These are phyloP conservation scores for Incurvaria masculella DNA, from an alignment of 2,888 invertebrate genomes.

Conservation along the genomic window DNA sequence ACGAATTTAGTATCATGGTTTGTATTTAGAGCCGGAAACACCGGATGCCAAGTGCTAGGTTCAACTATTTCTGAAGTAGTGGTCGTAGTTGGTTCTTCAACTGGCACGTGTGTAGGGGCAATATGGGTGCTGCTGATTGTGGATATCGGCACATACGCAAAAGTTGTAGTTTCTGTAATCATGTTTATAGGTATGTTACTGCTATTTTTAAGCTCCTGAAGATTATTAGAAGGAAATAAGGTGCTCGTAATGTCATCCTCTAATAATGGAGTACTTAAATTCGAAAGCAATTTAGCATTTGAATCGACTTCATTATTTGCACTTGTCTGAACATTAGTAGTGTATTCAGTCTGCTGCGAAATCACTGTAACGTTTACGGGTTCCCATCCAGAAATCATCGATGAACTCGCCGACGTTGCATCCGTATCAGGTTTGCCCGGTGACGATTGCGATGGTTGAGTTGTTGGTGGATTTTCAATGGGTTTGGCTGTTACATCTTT, in stretches of 20 bases:
- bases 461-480: background rate
- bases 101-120: constrained; percentile 6
- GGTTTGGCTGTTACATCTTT: background rate
- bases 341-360: constrained; percentile 30
- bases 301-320: constrained; percentile 49
- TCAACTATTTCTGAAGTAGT: background rate
- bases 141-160: constrained; percentile 33
- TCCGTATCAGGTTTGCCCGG: background rate
- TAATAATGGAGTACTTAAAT: constrained; percentile 45
- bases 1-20: constrained; percentile 21
- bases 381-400: background rate
- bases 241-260: too few species aligned
- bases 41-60: constrained; percentile 29
- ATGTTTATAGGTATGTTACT: too few species aligned
- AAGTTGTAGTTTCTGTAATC: constrained; percentile 37
- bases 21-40: constrained; percentile 31
- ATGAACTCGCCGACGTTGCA: background rate
- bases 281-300: constrained; percentile 45
- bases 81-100: constrained; percentile 23
- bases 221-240: too few species aligned
- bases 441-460: too few species aligned
- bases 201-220: too few species aligned
- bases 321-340: constrained; percentile 32
- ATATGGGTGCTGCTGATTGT: constrained; percentile 4
- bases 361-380: background rate